Conservation (phyloP, 2,113 vertebrate genomes). For the Piaya cayana region DNA sequence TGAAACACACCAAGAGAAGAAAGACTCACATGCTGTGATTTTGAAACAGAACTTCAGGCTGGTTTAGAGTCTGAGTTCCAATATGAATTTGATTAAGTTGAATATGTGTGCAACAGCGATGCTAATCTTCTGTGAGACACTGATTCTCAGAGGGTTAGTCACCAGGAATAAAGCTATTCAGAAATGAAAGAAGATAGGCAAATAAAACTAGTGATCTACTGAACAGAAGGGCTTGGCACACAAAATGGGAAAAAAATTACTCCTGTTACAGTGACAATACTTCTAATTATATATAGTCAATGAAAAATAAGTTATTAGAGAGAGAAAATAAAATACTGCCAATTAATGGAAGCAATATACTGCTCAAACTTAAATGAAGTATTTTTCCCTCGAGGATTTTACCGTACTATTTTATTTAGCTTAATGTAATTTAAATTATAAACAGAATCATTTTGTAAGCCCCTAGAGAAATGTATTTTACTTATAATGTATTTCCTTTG, state of each 20-base stretch:
- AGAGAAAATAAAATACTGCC: conserved; percentile 32
- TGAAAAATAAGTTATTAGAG: conserved; percentile 39
- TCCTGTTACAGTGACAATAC: not conserved
- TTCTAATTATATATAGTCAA: conserved; percentile 44
- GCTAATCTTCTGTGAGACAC: not conserved
- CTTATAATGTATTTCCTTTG: conserved; percentile 58
- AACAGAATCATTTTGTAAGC: conserved; percentile 48
- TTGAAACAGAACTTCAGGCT: not conserved
- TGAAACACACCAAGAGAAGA: not conserved
- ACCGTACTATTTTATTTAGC: conserved; percentile 40
- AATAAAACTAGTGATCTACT: not conserved
- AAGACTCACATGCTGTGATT: not conserved
- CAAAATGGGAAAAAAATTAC: not conserved
- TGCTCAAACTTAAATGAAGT: conserved; percentile 46
- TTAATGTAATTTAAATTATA: conserved; percentile 58
- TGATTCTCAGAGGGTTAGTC: not conserved
- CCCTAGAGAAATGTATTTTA: conserved; percentile 52
- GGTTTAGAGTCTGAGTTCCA: not conserved
- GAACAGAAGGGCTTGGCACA: not conserved
- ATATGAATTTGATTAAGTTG: not conserved
- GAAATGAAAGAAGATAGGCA: not conserved
- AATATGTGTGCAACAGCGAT: accelerated
- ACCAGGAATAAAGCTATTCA: not conserved
- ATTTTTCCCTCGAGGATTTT: conserved; percentile 44
- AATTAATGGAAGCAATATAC: conserved; percentile 52